These are phyloP conservation scores for Paramormyrops hopkinsi DNA, from an alignment of 2,797 vertebrate species.

Conservation along the genomic window DNA sequence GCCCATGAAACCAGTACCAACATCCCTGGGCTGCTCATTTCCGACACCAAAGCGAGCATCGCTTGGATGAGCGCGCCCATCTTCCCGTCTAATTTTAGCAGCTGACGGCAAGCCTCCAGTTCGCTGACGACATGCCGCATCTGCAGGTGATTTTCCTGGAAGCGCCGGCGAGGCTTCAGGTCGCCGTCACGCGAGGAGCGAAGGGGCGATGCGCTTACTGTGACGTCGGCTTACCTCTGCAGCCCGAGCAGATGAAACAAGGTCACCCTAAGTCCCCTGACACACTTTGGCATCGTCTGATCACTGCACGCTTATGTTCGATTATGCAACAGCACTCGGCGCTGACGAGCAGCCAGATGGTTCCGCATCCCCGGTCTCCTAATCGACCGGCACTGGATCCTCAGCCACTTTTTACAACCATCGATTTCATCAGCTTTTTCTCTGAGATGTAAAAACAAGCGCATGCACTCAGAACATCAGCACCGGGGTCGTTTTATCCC, in stretches of 20 bases:
- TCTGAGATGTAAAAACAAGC: neutral
- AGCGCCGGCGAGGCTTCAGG: neutral
- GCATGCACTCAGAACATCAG: neutral
- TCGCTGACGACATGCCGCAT: neutral
- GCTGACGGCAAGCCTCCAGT: neutral
- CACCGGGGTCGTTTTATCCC: neutral
- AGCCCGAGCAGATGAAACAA: neutral
- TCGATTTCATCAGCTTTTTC: neutral
- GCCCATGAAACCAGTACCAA: neutral
- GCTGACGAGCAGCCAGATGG: neutral
- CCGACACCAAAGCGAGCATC: neutral
- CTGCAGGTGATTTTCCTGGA: neutral
- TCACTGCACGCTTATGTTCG: neutral
- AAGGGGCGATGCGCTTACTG: neutral
- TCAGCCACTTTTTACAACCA: neutral
- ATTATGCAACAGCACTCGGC: constrained; percentile 9
- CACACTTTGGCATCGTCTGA: neutral
- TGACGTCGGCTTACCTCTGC: neutral
- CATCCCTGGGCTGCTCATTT: neutral
- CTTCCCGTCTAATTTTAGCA: neutral
- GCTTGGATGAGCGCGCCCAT: neutral
- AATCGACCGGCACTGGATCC: neutral
- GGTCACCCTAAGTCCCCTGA: neutral
- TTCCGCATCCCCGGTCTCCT: neutral
- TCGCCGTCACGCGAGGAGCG: neutral